A percentile compares a stretch with the other conserved stretches of the same genome.
Evolutionary conservation across 2,888 invertebrate genomes (phyloP).

Genomic region (Tetanocera ferruginea): DNA sequence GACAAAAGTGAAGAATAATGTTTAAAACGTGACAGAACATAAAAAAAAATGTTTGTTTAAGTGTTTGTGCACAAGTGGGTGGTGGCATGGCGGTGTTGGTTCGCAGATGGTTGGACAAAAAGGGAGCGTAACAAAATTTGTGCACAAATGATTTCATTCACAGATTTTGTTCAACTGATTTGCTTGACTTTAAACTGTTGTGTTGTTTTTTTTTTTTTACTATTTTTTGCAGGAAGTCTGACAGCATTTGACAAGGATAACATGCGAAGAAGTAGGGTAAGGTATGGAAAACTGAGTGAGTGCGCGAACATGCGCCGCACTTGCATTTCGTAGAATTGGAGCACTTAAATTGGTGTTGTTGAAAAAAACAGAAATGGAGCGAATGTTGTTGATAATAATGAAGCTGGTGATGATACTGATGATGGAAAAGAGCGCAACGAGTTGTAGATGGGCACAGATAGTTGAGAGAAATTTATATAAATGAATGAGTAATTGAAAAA

Average conservation of each 20-base stretch:
- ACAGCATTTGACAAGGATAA: not conserved
- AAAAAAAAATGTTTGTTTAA: not conserved
- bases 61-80: not conserved
- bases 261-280: not conserved
- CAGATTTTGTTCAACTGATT: not conserved
- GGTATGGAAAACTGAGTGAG: not conserved
- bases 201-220: not conserved
- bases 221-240: not conserved
- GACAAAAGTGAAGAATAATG: slow-evolving; percentile 12
- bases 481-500: not conserved
- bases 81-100: not conserved
- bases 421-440: not conserved
- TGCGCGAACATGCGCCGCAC: not conserved
- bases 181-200: not conserved
- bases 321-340: not conserved
- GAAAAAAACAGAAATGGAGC: not conserved
- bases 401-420: not conserved
- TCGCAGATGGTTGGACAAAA: too few species aligned
- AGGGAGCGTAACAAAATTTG: not conserved
- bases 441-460: not conserved
- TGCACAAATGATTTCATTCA: slow-evolving; percentile 19
- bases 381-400: not conserved
- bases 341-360: not conserved
- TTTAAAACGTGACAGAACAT: slow-evolving; percentile 6
- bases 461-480: not conserved